phyloP scores from a whole-genome alignment of 1,140 invertebrate species.

The Gonatopus flavifemur region DNA sequence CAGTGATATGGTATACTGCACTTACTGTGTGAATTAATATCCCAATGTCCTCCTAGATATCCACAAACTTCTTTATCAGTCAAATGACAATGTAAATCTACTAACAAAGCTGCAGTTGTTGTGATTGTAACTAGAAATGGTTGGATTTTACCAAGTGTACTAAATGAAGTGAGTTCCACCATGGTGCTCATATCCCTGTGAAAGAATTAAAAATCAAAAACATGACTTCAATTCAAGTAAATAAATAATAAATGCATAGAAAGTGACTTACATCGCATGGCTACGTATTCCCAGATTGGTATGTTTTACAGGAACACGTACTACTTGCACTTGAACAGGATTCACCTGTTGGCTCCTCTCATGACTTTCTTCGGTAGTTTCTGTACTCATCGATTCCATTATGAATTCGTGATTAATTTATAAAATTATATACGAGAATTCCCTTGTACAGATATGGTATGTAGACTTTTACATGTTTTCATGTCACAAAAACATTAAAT shows the following conservation, averaged over 20 bases:
- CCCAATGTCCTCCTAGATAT: constrained; percentile 93
- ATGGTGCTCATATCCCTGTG: constrained; percentile 84
- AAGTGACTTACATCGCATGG: constrained; percentile 51
- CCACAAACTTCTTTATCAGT: constrained; percentile 91
- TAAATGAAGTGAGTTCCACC: constrained; percentile 86
- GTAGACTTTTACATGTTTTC: too few relatives aligned
- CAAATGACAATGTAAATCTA: constrained; percentile 93
- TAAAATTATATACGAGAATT: too few relatives aligned
- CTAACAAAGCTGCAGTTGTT: constrained; percentile 82
- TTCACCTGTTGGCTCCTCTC: constrained; percentile 30
- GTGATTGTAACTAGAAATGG: constrained; percentile 88
- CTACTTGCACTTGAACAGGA: constrained; percentile 26
- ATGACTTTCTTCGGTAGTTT: constrained; percentile 35
- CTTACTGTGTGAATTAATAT: constrained; percentile 90
- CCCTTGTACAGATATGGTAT: too few relatives aligned
- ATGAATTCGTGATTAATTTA: too few relatives aligned
- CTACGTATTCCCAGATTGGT: constrained; percentile 56
- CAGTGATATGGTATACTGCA: too few relatives aligned
- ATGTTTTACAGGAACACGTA: constrained; percentile 56
- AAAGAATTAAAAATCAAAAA: constrained; percentile 19
- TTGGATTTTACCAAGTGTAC: constrained; percentile 84
- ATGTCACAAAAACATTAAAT: too few relatives aligned
- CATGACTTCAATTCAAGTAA: not conserved
- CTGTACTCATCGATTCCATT: constrained; percentile 29
- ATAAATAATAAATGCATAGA: not conserved